Base-by-base conservation (phyloP, 37 sponge, comb jelly and placozoan genomes). In the Diacarnus erythraeanus region DNA sequence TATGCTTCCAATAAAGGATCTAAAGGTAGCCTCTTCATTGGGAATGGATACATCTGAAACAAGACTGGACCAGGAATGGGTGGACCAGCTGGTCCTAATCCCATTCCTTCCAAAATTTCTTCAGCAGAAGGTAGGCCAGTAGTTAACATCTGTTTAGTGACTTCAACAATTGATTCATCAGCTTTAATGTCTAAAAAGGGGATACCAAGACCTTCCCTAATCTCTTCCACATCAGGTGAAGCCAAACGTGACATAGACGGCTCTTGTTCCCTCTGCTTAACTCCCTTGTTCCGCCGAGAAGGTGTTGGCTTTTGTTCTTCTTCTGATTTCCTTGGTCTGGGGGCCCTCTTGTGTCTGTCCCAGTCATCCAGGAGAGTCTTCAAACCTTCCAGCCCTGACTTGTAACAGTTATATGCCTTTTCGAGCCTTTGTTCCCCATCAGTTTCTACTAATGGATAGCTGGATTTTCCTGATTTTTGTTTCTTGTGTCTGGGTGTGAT, bases 61-160 rank as follows among this genome's bases (percentile, higher is more conserved):
- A 70, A 59, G 21, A 83, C 79, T 21, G 97, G 97, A 0, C 69
- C 80, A 9, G 88, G 86, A 27, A 97, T 85, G 29, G 97, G 95
- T 38, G 84, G 86, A 25, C 97, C 97, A 80, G 69, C 57, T 27
- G 92, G 89, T 61, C 95, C 89, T 69, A 94, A 57, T 39, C 97
- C 97, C 83, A 97, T 38, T 33, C 76, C 92, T 36, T 94, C 83
- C 42, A 97, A 70, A 1, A 97, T 75, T 82, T 90, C 88, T 47
- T 84, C 83, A 47, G 69, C 72, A 33, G 93, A 39, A 42, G 96
- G 96, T 40, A 96, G 68, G 23, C 79, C 90, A 29, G 31, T 29
- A 27, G 26, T 58, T 21, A 85, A 42, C 26, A 94, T 79, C 27
- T 76, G 73, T 26, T 66, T 42, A 38, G 76, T 61, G 39, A 95